Conservation (phyloP, 1,140 invertebrate genomes). For the Hycleus cichorii region DNA sequence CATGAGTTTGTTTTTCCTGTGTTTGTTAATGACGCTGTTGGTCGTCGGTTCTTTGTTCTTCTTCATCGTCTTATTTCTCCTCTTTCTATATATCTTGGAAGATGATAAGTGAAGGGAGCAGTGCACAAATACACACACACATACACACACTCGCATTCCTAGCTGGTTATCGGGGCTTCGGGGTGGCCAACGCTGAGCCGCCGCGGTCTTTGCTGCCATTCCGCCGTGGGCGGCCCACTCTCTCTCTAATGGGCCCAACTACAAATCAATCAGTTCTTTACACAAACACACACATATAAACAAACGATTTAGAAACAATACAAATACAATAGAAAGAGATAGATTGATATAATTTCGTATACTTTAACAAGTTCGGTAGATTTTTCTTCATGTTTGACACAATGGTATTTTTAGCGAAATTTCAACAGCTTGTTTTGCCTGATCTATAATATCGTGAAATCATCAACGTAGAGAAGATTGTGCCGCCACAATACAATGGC, state of each 20-base stretch:
- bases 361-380: too few species aligned
- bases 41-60: slow-evolving; percentile 34
- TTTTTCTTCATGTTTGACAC: too few species aligned
- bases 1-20: slow-evolving; percentile 39
- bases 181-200: slow-evolving; percentile 22
- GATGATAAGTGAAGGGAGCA: slow-evolving; percentile 32
- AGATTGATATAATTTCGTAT: too few species aligned
- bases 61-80: too few species aligned
- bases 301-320: too few species aligned
- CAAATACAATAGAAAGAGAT: too few species aligned
- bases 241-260: slow-evolving; percentile 34
- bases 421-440: too few species aligned
- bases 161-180: slow-evolving; percentile 32
- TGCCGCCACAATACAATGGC: too few species aligned
- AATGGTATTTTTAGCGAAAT: too few species aligned
- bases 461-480: too few species aligned
- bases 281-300: too few species aligned
- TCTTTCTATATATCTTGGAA: background rate
- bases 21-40: slow-evolving; percentile 39
- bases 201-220: slow-evolving; percentile 23
- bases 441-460: too few species aligned
- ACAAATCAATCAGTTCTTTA: slow-evolving; percentile 35
- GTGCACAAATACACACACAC: background rate
- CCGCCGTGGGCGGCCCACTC: slow-evolving; percentile 24
- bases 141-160: slow-evolving; percentile 18